Conservation (phyloP, 1,140 invertebrate genomes). For the Penaeus chinensis region DNA sequence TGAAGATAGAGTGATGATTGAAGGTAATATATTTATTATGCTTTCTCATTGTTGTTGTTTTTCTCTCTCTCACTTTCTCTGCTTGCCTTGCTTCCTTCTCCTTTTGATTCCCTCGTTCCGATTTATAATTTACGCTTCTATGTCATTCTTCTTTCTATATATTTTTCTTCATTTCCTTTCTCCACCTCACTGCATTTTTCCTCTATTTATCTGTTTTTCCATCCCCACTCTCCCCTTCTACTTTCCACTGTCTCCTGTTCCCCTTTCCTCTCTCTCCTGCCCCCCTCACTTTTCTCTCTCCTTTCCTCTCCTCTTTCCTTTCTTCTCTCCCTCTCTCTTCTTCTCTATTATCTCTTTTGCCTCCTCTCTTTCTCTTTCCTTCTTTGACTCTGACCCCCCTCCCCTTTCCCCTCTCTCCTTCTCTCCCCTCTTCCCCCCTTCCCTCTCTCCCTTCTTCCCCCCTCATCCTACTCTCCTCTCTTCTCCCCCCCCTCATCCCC, state of each 20-base stretch:
- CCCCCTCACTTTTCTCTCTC: no score
- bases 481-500: no score
- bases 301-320: no score
- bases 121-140: no score
- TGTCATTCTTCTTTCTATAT: no score
- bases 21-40: not conserved
- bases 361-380: not conserved
- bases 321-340: no score
- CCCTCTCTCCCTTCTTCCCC: not conserved
- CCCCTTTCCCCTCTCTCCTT: not conserved
- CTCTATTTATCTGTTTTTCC: not conserved
- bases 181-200: not conserved
- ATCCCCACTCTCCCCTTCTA: no score
- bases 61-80: not conserved
- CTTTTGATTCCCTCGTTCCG: not conserved
- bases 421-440: not conserved
- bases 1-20: no score
- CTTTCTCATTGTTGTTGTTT: conserved; percentile 8
- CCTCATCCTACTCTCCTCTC: not conserved
- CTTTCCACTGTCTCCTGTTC: not conserved
- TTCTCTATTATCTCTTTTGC: not conserved
- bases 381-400: no score
- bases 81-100: not conserved
- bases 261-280: not conserved
- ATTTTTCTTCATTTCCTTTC: no score